Evolutionary conservation across 2,888 invertebrate species (phyloP).

Genomic region (Stenchaetothrips biformis): DNA sequence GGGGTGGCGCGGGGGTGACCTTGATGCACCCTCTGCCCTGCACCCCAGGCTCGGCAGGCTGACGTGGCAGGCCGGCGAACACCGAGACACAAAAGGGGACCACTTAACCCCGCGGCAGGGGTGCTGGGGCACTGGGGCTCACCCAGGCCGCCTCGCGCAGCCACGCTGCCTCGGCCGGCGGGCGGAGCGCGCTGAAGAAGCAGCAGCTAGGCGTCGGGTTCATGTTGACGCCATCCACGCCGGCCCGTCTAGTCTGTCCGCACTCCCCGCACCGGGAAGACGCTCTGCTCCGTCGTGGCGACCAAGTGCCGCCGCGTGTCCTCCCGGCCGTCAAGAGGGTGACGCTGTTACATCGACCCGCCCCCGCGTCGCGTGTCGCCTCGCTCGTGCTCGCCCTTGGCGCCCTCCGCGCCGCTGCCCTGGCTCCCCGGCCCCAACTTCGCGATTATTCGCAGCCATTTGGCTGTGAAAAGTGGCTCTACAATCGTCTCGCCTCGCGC

Average conservation of each 20-base stretch:
- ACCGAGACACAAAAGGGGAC: too few species aligned
- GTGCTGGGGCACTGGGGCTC: too few species aligned
- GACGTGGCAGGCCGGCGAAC: too few species aligned
- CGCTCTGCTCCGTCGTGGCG: neutral
- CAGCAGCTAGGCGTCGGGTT: neutral
- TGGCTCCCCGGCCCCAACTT: too few species aligned
- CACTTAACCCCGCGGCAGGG: too few species aligned
- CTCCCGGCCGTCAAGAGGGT: neutral
- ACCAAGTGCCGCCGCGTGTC: neutral
- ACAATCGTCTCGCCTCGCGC: too few species aligned
- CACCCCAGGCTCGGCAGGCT: too few species aligned
- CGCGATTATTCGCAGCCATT: too few species aligned
- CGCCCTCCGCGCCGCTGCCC: too few species aligned
- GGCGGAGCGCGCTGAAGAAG: neutral
- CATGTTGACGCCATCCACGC: neutral
- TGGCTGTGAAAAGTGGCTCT: too few species aligned
- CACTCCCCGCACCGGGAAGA: neutral
- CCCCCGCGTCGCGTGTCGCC: neutral
- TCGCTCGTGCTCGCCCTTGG: too few species aligned
- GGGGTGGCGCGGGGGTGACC: neutral
- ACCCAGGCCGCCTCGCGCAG: neutral
- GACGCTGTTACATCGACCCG: neutral
- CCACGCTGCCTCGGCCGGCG: neutral
- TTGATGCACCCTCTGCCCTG: neutral
- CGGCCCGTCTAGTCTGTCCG: neutral